Evolutionary conservation across 2,797 vertebrate species (phyloP), one percentile per base, ranked within the genome.

Genomic region (Percopsis omiscomaycus): DNA sequence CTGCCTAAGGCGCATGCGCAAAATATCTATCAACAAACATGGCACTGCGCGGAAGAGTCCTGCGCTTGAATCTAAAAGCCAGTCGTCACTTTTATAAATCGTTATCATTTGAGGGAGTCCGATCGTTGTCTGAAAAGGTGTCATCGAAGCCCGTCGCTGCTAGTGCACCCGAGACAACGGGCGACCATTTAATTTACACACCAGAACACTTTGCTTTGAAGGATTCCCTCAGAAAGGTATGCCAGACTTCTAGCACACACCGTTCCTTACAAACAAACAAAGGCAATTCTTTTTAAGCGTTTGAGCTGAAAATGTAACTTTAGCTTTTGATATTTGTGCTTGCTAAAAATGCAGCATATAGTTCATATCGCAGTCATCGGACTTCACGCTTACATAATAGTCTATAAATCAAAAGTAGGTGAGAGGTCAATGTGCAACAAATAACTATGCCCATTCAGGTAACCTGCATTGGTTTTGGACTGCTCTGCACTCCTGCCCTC

Each of bases 221-320:
- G 76, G 82, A 83, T 22, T 86, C 89, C 14, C 89, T 94, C 61
- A 81, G 80, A 71, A 95, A 94, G 92, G 92, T 94, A 95, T 3
- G 52, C 55, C 0, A 27, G 5, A 44, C 5, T 57, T 69, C 70
- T 79, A 69, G 59, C 16, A 44, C 47, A n/a, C 32, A 46, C 6
- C 32, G 32, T 37, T 5, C 32, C 32, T 37, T 22, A 45, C 2
- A 16, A 29, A 5, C 2, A 16, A 29, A 5, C 57, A 5, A 49
- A 59, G 0, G 1, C 14, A 37, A 8, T 37, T 42, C 4, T 0
- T 0, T 2, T 11, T 48, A 9, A 3, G 28, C 3, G 10, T 46
- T 45, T 48, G 27, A 28, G 44, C 8, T 9, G 10, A 6, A 0
- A 5, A 2, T 42, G 13, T 71, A 8, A 28, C 22, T 14, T 0